A percentile compares a stretch with the other conserved stretches of the same genome.
phyloP scores from a whole-genome alignment of 2,888 invertebrate species.

The Macrophya annulata region DNA sequence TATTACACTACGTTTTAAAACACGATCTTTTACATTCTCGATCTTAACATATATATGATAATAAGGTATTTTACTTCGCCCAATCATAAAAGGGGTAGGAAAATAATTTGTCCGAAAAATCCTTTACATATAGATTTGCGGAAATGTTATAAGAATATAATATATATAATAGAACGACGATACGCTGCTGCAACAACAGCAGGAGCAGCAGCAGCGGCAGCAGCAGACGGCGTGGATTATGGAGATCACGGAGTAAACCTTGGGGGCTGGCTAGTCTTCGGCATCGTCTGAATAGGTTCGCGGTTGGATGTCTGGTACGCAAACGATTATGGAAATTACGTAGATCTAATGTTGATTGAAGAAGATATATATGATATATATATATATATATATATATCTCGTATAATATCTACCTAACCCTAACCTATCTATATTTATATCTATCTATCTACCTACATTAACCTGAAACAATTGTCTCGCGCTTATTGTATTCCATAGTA shows the following conservation, averaged over 20 bases:
- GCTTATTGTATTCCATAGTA: neutral
- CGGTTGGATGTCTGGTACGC: constrained; percentile 40
- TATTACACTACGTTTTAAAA: too few species aligned
- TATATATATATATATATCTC: neutral
- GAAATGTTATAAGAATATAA: constrained; percentile 9
- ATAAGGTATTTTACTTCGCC: neutral
- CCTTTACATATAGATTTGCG: neutral
- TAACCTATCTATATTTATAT: too few species aligned
- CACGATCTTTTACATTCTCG: neutral
- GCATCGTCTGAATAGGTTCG: constrained; percentile 22
- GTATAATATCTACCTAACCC: neutral
- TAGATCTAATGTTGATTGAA: constrained; percentile 39
- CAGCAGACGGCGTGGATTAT: constrained; percentile 17
- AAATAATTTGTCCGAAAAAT: neutral
- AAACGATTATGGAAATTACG: constrained; percentile 45
- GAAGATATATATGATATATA: neutral
- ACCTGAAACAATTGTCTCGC: neutral
- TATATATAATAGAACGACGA: neutral
- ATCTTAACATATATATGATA: neutral
- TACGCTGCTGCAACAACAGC: neutral
- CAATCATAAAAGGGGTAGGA: too few species aligned
- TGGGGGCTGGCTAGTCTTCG: constrained; percentile 19
- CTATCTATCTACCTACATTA: neutral
- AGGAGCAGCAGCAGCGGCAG: too few species aligned
- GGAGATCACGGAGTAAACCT: constrained; percentile 3